Conservation (phyloP, 1,140 invertebrate genomes). For the Anadara kagoshimensis region DNA sequence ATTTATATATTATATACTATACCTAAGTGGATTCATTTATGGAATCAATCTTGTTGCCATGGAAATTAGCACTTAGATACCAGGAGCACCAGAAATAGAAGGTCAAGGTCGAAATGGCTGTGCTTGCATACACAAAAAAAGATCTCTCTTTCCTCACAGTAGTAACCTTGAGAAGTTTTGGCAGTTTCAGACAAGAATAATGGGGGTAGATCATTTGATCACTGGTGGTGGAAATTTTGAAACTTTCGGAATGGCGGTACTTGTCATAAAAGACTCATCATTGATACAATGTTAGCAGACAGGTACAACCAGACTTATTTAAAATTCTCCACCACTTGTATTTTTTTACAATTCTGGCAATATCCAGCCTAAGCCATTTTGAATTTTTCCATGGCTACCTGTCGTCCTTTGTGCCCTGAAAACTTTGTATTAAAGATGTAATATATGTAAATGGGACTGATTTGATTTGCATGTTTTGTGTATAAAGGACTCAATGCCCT, state of each 20-base stretch:
- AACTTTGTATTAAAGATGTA: neutral
- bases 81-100: neutral
- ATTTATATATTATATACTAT: constrained; percentile 36
- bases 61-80: too few relatives aligned
- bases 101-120: neutral
- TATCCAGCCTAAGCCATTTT: constrained; percentile 16
- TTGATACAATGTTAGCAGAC: neutral
- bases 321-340: neutral
- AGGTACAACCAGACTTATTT: neutral
- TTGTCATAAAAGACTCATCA: neutral
- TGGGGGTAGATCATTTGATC: too few relatives aligned
- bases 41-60: constrained; percentile 24
- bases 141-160: constrained; percentile 23
- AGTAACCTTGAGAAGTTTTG: constrained; percentile 37
- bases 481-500: constrained; percentile 17
- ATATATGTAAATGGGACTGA: constrained; percentile 9
- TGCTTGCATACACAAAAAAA: neutral
- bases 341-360: constrained; percentile 12
- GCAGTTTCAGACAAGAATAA: neutral
- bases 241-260: constrained; percentile 8
- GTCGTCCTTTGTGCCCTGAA: neutral
- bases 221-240: constrained; percentile 21
- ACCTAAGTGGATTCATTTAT: constrained; percentile 19
- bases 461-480: constrained; percentile 25
- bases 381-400: neutral